Base-by-base conservation (phyloP, 2,797 vertebrate genomes). In the Rachycentron canadum region DNA sequence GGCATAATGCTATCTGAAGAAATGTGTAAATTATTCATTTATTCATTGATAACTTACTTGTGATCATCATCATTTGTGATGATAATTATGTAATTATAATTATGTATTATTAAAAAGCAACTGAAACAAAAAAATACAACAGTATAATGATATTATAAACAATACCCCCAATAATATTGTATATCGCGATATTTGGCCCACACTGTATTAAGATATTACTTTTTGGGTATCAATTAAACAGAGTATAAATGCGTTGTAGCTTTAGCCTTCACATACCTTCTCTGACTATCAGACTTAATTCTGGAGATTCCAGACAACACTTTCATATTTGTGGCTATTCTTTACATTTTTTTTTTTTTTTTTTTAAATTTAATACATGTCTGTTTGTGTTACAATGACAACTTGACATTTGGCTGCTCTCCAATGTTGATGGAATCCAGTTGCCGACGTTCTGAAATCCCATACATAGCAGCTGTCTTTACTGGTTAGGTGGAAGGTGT, bases 401-500 rank as follows among this genome's bases (percentile, higher is more conserved):
- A 3, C 30, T 52, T 63, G 26, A 47, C 13, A 53, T 71, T 40
- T 70, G 23, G 53, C 77, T 38, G 56, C 45, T 40, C 9, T 59
- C 2, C 1, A 3, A 67, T n/a, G 12, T 6, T 43, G 72, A 41
- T 64, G 47, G 36, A 86, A 73, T 78, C 65, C 38, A 76, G 50
- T 26, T 9, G 69, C 69, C 10, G 5, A 34, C 62, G 21, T 69
- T 87, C 19, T 83, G 2, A 76, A 69, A 76, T 69, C 78, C 30
- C 63, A 47, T 71, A 90, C 78, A 67, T 78, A 63, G 78, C 80
- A 43, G 71, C 34, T 21, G 56, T 47, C 47, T 64, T 53, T 1
- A 14, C 56, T 67, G 73, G 69, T 70, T 76, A 67, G 74, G 74
- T 76, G 71, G 70, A 85, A 88, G 91, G 93, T 83, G 93, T 91